Percentiles rank a stretch among this genome's conserved stretches.
Conservation (phyloP, 2,113 vertebrate species). For the Marmota flaviventris region DNA sequence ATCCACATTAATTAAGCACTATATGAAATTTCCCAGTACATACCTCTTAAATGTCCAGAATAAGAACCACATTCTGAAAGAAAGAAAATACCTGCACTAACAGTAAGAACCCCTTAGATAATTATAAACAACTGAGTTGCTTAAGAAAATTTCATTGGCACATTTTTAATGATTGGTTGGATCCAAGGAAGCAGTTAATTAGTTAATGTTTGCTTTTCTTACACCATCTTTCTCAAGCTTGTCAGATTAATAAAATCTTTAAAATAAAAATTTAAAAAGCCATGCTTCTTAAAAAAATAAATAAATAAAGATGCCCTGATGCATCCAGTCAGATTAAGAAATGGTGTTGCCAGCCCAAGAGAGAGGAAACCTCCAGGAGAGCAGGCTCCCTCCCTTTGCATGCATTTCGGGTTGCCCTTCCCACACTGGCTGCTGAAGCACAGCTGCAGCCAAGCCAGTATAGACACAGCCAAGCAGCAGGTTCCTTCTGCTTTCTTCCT, state of each 20-base stretch:
- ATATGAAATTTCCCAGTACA: conserved; percentile 14
- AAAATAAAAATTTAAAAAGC: neutral
- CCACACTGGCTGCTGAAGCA: neutral
- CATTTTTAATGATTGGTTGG: neutral
- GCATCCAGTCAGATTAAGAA: neutral
- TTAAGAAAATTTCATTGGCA: neutral
- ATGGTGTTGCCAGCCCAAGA: neutral
- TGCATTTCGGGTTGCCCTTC: neutral
- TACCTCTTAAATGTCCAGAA: conserved; percentile 12
- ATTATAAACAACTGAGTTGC: neutral
- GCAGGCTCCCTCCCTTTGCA: neutral
- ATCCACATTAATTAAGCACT: neutral
- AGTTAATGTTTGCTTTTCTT: conserved; percentile 39
- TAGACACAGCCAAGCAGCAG: neutral
- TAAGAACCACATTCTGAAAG: conserved; percentile 15
- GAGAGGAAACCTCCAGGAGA: neutral
- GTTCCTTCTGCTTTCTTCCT: neutral
- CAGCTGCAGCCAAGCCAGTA: neutral
- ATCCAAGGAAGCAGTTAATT: conserved; percentile 30
- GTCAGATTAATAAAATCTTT: neutral
- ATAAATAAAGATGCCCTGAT: neutral
- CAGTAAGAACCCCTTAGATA: neutral
- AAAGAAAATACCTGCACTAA: neutral
- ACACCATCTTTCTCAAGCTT: neutral
- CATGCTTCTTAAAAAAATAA: neutral